Base-by-base conservation (phyloP, 2,888 invertebrate genomes). In the Thymelicus acteon region DNA sequence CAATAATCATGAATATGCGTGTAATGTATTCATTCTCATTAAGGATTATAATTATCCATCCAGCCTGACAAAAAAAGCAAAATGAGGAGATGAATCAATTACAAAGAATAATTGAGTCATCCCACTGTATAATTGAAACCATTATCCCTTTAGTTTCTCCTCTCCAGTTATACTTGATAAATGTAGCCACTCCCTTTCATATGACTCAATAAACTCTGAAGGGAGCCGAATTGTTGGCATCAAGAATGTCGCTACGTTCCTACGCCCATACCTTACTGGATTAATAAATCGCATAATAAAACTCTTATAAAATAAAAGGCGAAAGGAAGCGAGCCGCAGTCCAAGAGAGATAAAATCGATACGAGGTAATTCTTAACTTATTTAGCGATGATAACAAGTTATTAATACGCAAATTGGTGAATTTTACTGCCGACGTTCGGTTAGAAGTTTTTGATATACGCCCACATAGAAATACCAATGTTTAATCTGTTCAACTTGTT, bases 221-320 rank as follows among this genome's bases (percentile, higher is more conserved):
- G 72, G 79, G 71, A 74, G 69, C 63, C 69, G 63, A 69, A 37
- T 47, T 69, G 58, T 69, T 57, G 69, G 58, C 64, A 60, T 37
- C 61, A 61, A 84, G 90, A 85, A 90, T 89, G 84, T 78, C 77
- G 78, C 68, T 77, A 76, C 80, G 72, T 79, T 79, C 81, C 77
- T 74, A 70, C 74, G 77, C 6, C 65, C 71, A 70, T 70, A 52
- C 70, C 70, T 64, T 24, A 13, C 31, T 60, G 49, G 77, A 75
- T 80, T 79, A 80, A 86, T 87, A 87, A 88, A 88, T 86, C 84
- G 82, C 78, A 78, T 81, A 85, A 86, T 83, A 86, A 87, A 86
- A 85, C 79, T 82, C 79, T 82, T 79, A 83, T 81, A 82, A 86
- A 84, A 83, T 78, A 82, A 84, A 68, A 63, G 24, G 72, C 75